phyloP scores from a whole-genome alignment of 92 coral and sea anemone genomes.

The Nematostella vectensis region DNA sequence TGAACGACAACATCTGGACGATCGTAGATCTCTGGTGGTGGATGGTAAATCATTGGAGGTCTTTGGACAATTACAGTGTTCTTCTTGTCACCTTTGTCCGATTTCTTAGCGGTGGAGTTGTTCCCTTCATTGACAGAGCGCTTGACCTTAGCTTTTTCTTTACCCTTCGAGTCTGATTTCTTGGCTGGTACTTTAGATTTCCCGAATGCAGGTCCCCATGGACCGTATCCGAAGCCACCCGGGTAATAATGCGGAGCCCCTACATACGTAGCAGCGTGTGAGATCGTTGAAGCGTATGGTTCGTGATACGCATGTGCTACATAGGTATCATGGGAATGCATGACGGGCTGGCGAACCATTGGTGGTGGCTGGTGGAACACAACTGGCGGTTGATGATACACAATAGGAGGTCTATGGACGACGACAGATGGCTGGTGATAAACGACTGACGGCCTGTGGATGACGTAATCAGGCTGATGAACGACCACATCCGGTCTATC shows the following conservation, averaged over 20 bases:
- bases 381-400: slow-evolving; percentile 91
- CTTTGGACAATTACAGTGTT: slow-evolving; percentile 73
- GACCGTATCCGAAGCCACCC: slow-evolving; percentile 52
- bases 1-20: slow-evolving; percentile 86
- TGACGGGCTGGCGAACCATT: slow-evolving; percentile 69
- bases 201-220: slow-evolving; percentile 17
- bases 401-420: slow-evolving; percentile 90
- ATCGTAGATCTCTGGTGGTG: slow-evolving; percentile 97
- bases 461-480: slow-evolving; percentile 87
- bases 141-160: neutral
- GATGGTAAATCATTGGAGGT: slow-evolving; percentile 94
- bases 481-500: slow-evolving; percentile 84
- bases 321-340: slow-evolving; percentile 79
- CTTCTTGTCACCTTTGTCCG: slow-evolving; percentile 56
- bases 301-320: slow-evolving; percentile 72
- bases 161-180: neutral
- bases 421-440: slow-evolving; percentile 95
- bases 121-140: neutral
- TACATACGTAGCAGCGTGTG: slow-evolving; percentile 67
- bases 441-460: slow-evolving; percentile 90
- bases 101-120: neutral
- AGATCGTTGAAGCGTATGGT: slow-evolving; percentile 57
- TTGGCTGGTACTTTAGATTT: slow-evolving; percentile 14
- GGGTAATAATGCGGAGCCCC: slow-evolving; percentile 87
- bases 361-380: slow-evolving; percentile 99